These are phyloP conservation scores for Himalopsyche japonica DNA, from an alignment of 2,888 invertebrate genomes.

Conservation along the genomic window DNA sequence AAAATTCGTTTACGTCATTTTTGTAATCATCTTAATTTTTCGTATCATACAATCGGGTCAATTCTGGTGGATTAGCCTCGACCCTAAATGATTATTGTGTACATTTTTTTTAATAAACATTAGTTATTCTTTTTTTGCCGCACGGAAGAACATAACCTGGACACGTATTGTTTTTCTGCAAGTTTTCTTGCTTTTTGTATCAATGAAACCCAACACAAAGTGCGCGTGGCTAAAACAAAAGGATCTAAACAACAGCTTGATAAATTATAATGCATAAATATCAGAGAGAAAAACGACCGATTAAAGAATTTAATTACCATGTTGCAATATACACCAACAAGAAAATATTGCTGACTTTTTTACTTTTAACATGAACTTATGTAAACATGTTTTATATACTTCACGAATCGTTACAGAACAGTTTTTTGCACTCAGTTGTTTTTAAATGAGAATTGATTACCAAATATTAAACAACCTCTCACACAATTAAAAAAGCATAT, in stretches of 20 bases:
- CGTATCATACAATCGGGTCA: constrained; percentile 15
- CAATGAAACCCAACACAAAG: not conserved
- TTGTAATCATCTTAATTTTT: constrained; percentile 13
- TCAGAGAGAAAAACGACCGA: not conserved
- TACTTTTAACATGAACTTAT: too few species aligned
- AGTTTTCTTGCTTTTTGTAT: not conserved
- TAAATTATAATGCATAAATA: not conserved
- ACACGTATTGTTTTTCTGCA: not conserved
- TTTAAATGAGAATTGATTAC: too few species aligned
- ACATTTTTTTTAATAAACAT: not conserved
- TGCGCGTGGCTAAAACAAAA: not conserved
- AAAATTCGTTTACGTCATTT: not conserved
- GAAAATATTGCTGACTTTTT: too few species aligned
- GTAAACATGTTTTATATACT: too few species aligned
- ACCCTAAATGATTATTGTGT: not conserved
- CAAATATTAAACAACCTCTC: too few species aligned
- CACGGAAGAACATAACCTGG: not conserved
- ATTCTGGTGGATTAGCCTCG: not conserved
- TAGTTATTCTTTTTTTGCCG: not conserved
- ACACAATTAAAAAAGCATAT: too few species aligned
- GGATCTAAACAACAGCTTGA: not conserved
- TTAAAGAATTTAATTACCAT: not conserved
- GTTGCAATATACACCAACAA: not conserved
- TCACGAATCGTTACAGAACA: too few species aligned
- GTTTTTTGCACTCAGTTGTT: too few species aligned